These are phyloP conservation scores for Setophaga coronata DNA, from an alignment of 2,113 vertebrate genomes.

Conservation along the genomic window DNA sequence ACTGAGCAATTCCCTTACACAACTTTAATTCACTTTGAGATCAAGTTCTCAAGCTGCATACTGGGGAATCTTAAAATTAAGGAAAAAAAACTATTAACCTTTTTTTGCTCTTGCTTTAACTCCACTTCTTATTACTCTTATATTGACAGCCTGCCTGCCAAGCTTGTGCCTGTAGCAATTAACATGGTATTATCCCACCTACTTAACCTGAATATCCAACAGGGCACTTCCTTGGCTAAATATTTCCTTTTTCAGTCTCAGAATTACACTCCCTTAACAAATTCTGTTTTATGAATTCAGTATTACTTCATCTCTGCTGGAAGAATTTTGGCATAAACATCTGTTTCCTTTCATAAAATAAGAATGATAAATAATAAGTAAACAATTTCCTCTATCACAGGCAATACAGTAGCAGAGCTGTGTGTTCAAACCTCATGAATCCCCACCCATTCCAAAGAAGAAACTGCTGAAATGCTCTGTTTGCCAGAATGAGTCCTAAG, in stretches of 20 bases:
- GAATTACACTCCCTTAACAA: neutral
- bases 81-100: neutral
- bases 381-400: neutral
- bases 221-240: neutral
- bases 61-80: neutral
- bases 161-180: neutral
- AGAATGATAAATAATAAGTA: neutral
- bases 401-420: conserved; percentile 4
- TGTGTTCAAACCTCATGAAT: neutral
- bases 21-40: neutral
- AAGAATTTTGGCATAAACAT: neutral
- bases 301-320: neutral
- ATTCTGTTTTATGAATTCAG: neutral
- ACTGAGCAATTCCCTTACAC: neutral
- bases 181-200: neutral
- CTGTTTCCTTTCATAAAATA: neutral
- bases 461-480: neutral
- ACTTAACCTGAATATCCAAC: neutral
- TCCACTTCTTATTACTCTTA: neutral
- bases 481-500: neutral
- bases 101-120: neutral
- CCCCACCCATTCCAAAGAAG: neutral
- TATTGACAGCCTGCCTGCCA: neutral
- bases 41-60: neutral
- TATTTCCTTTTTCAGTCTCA: neutral